Conservation (phyloP, 2,888 invertebrate species). For the Lasioglossum marginatum region DNA sequence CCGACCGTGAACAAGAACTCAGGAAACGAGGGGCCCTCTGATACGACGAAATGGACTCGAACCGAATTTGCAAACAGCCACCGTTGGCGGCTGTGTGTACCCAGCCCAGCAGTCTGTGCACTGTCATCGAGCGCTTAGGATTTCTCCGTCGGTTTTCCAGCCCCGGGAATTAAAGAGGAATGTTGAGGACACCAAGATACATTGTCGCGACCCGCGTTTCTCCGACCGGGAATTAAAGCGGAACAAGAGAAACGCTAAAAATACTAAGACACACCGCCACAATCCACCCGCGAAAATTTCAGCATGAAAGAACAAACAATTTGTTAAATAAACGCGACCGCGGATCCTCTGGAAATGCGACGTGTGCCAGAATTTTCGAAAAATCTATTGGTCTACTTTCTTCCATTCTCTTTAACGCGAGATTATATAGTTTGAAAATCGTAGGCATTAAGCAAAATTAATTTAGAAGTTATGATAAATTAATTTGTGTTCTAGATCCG, state of each 20-base stretch:
- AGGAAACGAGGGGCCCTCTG: constrained; percentile 46
- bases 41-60: constrained; percentile 60
- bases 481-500: too few species aligned
- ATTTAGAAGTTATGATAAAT: neutral
- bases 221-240: neutral
- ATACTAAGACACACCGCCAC: neutral
- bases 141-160: neutral
- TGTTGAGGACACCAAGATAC: neutral
- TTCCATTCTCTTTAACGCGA: too few species aligned
- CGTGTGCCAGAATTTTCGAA: neutral
- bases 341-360: neutral
- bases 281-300: neutral
- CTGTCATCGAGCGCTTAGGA: constrained; percentile 13
- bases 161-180: constrained; percentile 3
- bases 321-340: neutral
- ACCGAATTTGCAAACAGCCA: constrained; percentile 63
- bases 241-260: constrained; percentile 6
- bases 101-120: constrained; percentile 16
- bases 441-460: neutral
- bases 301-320: neutral
- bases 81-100: neutral
- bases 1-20: constrained; percentile 57
- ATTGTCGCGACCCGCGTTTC: neutral
- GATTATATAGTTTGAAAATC: neutral
- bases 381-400: neutral